These are phyloP conservation scores for Thymelicus sylvestris DNA, from an alignment of 2,888 invertebrate genomes.

Conservation along the genomic window DNA sequence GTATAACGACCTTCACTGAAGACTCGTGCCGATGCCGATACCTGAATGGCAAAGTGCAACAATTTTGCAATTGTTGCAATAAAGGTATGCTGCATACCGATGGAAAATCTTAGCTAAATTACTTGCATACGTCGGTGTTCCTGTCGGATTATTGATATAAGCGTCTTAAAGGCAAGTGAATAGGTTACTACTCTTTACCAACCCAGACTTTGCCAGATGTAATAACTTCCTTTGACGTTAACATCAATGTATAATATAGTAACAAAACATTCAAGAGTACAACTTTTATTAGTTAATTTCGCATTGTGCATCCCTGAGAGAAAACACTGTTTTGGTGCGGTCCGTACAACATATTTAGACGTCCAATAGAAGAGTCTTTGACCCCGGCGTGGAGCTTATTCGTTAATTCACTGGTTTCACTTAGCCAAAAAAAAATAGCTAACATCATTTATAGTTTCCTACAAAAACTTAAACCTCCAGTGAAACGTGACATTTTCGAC, in stretches of 20 bases:
- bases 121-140: neutral
- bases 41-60: neutral
- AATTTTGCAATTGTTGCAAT: conserved; percentile 9
- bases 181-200: too few relatives aligned
- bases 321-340: neutral
- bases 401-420: neutral
- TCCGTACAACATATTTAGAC: neutral
- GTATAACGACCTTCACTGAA: too few relatives aligned
- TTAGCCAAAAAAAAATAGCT: conserved; percentile 2
- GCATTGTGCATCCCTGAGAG: neutral
- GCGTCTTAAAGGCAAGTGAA: too few relatives aligned
- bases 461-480: neutral
- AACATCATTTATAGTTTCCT: conserved; percentile 3
- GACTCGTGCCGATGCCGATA: neutral
- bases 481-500: conserved; percentile 16
- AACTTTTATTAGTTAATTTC: too few relatives aligned
- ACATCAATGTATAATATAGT: too few relatives aligned
- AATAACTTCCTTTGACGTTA: too few relatives aligned
- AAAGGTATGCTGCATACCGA: neutral
- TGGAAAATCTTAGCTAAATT: conserved; percentile 8
- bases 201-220: too few relatives aligned
- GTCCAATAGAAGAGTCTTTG: conserved; percentile 18
- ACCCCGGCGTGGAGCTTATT: conserved; percentile 7
- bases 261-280: too few relatives aligned
- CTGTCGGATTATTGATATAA: neutral